Conservation (phyloP, 64 coral and sea anemone species). For the Anthopleura sola region DNA sequence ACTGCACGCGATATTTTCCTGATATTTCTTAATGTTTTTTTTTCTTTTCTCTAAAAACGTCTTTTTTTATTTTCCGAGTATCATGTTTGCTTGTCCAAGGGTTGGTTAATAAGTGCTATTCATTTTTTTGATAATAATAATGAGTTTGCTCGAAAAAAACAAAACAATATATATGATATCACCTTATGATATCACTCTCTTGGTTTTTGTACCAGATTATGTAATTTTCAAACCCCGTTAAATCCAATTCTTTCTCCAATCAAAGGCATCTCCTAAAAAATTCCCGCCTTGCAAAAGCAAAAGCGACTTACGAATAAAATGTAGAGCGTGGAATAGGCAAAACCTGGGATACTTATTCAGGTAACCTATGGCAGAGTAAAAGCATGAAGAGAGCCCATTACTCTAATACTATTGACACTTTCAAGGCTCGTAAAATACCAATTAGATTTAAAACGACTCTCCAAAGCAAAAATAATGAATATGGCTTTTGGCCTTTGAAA, state of each 20-base stretch:
- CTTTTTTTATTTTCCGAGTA: not conserved
- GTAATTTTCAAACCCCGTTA: not conserved
- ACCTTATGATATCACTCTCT: too few species aligned
- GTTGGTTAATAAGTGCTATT: not conserved
- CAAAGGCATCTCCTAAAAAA: too few species aligned
- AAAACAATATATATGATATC: not conserved
- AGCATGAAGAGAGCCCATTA: not conserved
- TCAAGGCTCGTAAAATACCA: not conserved
- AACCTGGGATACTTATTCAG: not conserved
- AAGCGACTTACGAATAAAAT: not conserved
- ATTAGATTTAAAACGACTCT: conserved; percentile 2
- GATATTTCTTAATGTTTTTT: not conserved
- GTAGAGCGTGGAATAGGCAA: not conserved
- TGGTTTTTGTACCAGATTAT: not conserved
- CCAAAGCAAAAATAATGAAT: not conserved
- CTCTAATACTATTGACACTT: conserved; percentile 8
- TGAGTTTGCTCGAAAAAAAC: not conserved
- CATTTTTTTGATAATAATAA: conserved; percentile 3
- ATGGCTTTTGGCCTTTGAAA: not conserved
- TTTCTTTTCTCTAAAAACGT: not conserved
- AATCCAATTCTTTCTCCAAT: not conserved
- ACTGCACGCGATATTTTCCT: not conserved
- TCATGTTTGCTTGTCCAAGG: not conserved
- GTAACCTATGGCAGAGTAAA: not conserved
- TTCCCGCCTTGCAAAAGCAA: too few species aligned